Conservation (phyloP, 2,113 vertebrate species). For the human region GRCh38 chr3:13090501-13091000, state of each 20-base stretch:
- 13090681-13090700: background rate
- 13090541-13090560: background rate
- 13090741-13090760: background rate
- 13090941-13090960: no score
- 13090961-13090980: background rate
- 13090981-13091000: background rate
- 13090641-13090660: background rate
- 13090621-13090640: background rate
- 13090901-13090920: background rate
- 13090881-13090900: no score
- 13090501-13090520: no score
- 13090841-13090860: background rate
- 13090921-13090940: rapidly evolving
- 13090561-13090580: background rate
- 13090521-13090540: background rate
- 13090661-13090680: no score
- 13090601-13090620: background rate
- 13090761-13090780: background rate
- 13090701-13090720: background rate
- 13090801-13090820: background rate
- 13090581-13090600: background rate
- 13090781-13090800: background rate
- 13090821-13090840: background rate
- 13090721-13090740: background rate
- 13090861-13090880: no score